A percentile compares a stretch with the other conserved stretches of the same genome.
phyloP scores from a whole-genome alignment of 2,797 vertebrate species.

The Odontamblyopus rebecca region DNA sequence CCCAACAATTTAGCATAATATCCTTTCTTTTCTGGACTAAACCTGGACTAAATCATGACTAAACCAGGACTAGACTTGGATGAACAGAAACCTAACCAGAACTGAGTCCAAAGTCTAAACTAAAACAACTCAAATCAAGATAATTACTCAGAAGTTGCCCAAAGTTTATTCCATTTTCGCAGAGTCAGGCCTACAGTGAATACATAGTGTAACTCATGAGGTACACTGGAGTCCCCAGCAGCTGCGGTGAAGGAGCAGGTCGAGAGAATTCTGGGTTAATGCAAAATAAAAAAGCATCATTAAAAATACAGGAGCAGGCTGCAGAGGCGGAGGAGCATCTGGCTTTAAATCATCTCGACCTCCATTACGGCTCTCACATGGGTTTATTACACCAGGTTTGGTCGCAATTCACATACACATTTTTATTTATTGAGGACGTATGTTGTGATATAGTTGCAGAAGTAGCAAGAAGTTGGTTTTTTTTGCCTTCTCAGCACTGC shows the following conservation, averaged over 20 bases:
- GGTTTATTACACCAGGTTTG: slow-evolving; percentile 13
- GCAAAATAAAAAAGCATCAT: slow-evolving; percentile 64
- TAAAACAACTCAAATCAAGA: background rate
- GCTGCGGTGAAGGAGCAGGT: slow-evolving; percentile 4
- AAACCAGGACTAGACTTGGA: background rate
- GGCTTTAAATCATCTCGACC: slow-evolving; percentile 19
- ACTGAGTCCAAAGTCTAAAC: background rate
- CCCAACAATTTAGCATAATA: too few species aligned
- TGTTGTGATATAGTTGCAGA: too few species aligned
- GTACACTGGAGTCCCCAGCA: slow-evolving; percentile 7
- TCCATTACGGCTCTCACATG: slow-evolving; percentile 8
- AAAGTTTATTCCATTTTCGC: background rate
- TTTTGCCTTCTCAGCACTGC: too few species aligned
- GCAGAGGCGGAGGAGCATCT: slow-evolving; percentile 41
- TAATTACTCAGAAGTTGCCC: too few species aligned
- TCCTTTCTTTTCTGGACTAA: background rate
- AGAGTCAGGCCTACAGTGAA: slow-evolving; percentile 34
- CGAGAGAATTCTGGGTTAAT: slow-evolving; percentile 51
- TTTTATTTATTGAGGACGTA: too few species aligned
- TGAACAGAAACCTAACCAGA: background rate
- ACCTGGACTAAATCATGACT: background rate
- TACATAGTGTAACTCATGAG: slow-evolving; percentile 25
- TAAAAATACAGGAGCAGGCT: slow-evolving; percentile 61
- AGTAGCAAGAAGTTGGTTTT: too few species aligned
- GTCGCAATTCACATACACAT: background rate